Percentiles rank a stretch among this genome's conserved stretches.
Conservation (phyloP, 1,140 invertebrate species). For the Drosophila sproati region DNA sequence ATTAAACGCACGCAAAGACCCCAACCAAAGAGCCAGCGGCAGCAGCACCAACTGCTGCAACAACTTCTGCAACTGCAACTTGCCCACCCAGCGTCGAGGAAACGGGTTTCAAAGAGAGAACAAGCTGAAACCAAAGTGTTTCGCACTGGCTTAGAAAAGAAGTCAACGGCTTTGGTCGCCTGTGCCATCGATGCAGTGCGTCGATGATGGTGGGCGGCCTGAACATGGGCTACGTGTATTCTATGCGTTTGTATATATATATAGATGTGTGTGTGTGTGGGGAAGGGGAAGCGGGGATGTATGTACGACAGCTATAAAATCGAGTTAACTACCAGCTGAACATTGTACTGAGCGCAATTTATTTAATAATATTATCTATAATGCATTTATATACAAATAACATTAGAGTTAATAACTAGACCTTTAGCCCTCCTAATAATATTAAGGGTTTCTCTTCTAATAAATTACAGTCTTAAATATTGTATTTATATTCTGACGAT, state of each 20-base stretch:
- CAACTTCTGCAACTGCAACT: conserved; percentile 22
- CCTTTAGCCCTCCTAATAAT: too few relatives aligned
- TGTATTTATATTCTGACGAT: too few relatives aligned
- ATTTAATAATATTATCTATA: background rate
- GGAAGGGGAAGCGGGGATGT: background rate
- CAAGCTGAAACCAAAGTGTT: conserved; percentile 37
- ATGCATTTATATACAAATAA: too few relatives aligned
- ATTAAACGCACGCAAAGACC: conserved; percentile 73
- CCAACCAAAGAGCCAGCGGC: conserved; percentile 43
- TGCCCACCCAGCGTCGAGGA: conserved; percentile 67
- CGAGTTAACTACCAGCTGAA: conserved; percentile 20
- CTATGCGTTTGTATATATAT: background rate
- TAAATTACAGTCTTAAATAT: too few relatives aligned
- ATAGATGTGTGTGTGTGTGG: too few relatives aligned
- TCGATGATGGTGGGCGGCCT: conserved; percentile 42
- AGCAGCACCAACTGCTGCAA: conserved; percentile 16
- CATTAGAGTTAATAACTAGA: too few relatives aligned
- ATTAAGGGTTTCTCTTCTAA: too few relatives aligned
- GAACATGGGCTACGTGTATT: background rate
- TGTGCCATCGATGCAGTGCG: conserved; percentile 22
- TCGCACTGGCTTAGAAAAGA: conserved; percentile 45
- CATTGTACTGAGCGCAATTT: background rate
- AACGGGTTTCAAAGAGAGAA: conserved; percentile 61
- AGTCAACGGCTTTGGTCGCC: conserved; percentile 31
- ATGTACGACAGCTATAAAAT: conserved; percentile 9